Conservation (phyloP, 1,140 invertebrate species). For the Drosophila lowei region DNA sequence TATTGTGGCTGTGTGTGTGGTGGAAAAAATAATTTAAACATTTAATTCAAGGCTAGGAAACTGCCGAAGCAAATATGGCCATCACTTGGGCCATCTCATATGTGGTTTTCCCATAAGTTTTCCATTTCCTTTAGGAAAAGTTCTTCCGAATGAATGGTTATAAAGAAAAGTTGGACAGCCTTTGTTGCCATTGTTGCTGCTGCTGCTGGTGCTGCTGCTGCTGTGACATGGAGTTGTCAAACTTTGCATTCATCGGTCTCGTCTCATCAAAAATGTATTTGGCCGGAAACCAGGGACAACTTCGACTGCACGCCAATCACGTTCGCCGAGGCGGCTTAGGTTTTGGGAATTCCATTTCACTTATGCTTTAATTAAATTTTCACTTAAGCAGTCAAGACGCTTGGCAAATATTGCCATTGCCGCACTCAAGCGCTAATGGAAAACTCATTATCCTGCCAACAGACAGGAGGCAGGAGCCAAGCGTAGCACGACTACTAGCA, state of each 20-base stretch:
- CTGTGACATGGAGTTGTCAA: slow-evolving; percentile 14
- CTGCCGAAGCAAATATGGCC: too few relatives aligned
- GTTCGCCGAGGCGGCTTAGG: not conserved
- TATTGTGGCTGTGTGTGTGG: slow-evolving; percentile 7
- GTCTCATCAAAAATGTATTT: slow-evolving; percentile 21
- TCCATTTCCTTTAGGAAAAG: slow-evolving; percentile 6
- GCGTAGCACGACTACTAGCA: not conserved
- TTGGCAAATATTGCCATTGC: slow-evolving; percentile 60
- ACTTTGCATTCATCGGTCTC: slow-evolving; percentile 5
- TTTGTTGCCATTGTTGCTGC: slow-evolving; percentile 19
- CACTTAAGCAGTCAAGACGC: slow-evolving; percentile 53
- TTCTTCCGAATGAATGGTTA: not conserved
- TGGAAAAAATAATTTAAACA: slow-evolving; percentile 29
- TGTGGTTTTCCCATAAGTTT: slow-evolving; percentile 18
- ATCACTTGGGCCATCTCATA: not conserved
- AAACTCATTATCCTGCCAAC: slow-evolving; percentile 67
- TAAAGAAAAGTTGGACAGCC: slow-evolving; percentile 28
- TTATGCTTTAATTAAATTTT: slow-evolving; percentile 66
- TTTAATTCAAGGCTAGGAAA: slow-evolving; percentile 29
- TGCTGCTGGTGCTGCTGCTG: not conserved
- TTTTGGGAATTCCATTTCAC: slow-evolving; percentile 41
- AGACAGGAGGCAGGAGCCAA: slow-evolving; percentile 9
- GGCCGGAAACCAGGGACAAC: not conserved
- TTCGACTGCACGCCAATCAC: slow-evolving; percentile 20
- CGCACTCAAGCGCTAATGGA: slow-evolving; percentile 72